A percentile compares a stretch with the other conserved stretches of the same genome.
These are phyloP conservation scores for Spodoptera littoralis DNA, from an alignment of 2,888 invertebrate genomes.

Conservation along the genomic window DNA sequence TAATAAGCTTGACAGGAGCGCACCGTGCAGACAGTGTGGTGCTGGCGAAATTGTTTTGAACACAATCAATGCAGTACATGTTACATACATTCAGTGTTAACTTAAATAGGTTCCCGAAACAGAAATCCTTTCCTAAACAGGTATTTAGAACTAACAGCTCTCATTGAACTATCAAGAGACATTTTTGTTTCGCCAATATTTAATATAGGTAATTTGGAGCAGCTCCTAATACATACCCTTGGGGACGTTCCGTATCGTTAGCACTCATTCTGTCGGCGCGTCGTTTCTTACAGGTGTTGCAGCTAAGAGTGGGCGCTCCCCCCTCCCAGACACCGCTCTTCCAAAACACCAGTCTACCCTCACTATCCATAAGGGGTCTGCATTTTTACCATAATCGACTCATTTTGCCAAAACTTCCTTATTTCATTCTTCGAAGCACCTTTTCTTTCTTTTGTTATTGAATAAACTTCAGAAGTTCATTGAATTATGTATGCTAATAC, in stretches of 20 bases:
- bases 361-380: slow-evolving; percentile 79
- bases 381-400: slow-evolving; percentile 62
- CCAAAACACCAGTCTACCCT: slow-evolving; percentile 84
- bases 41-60: slow-evolving; percentile 37
- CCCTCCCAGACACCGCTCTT: slow-evolving; percentile 84
- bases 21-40: slow-evolving; percentile 56
- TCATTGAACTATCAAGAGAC: slow-evolving; percentile 6
- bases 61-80: neutral
- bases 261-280: slow-evolving; percentile 83
- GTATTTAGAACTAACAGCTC: too few species aligned
- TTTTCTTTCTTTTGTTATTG: slow-evolving; percentile 6
- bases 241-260: slow-evolving; percentile 73
- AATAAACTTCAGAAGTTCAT: slow-evolving; percentile 7
- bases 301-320: slow-evolving; percentile 80
- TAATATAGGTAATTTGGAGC: neutral
- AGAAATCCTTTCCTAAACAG: too few species aligned
- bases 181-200: slow-evolving; percentile 10
- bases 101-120: too few species aligned
- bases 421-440: slow-evolving; percentile 21
- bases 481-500: slow-evolving; percentile 32
- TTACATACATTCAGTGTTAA: too few species aligned
- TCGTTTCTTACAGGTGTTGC: slow-evolving; percentile 84
- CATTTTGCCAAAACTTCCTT: slow-evolving; percentile 18
- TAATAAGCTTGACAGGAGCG: slow-evolving; percentile 54
- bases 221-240: slow-evolving; percentile 72